Conservation (phyloP, 2,888 invertebrate species). For the Rhamnusium bicolor region DNA sequence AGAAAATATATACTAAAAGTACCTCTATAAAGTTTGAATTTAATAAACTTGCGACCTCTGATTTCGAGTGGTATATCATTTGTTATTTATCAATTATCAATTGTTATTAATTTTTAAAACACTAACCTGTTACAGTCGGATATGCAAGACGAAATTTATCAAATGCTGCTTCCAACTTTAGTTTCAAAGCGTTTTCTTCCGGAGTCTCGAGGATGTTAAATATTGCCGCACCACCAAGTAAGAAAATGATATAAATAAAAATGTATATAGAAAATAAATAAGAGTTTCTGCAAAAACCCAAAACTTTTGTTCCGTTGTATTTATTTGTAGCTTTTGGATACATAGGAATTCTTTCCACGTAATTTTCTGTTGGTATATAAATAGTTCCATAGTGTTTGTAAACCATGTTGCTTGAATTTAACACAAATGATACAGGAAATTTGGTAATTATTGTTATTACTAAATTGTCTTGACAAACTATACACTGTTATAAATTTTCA, state of each 20-base stretch:
- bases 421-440: conserved; percentile 10
- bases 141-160: conserved; percentile 75
- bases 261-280: conserved; percentile 74
- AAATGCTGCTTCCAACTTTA: conserved; percentile 73
- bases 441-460: not conserved
- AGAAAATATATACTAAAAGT: too few relatives aligned
- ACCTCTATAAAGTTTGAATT: too few relatives aligned
- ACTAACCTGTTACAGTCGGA: conserved; percentile 77
- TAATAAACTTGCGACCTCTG: too few relatives aligned
- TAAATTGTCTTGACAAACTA: not conserved
- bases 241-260: conserved; percentile 76
- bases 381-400: conserved; percentile 48
- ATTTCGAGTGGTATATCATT: too few relatives aligned
- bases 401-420: conserved; percentile 38
- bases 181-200: conserved; percentile 74
- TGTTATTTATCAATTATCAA: too few relatives aligned
- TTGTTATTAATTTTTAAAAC: not conserved
- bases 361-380: not conserved
- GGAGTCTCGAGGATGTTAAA: conserved; percentile 81
- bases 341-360: conserved; percentile 32
- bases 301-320: conserved; percentile 52
- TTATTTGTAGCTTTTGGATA: conserved; percentile 21
- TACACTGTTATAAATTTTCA: conserved; percentile 46
- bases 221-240: conserved; percentile 79
- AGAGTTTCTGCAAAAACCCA: conserved; percentile 74